phyloP scores from a whole-genome alignment of 2,113 vertebrate species.

The Pseudonaja textilis region DNA sequence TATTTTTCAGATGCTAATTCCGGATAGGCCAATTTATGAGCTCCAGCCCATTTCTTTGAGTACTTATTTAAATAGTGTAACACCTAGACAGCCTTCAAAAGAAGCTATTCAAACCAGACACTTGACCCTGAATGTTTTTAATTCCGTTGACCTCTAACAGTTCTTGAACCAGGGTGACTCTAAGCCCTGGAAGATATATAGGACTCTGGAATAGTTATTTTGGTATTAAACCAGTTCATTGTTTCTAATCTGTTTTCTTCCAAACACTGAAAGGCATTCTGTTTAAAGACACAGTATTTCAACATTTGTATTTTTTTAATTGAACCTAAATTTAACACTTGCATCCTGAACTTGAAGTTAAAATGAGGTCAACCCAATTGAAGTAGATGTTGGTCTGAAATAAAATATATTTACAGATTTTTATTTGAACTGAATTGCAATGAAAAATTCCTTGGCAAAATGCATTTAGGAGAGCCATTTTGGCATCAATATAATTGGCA shows the following conservation, averaged over 20 bases:
- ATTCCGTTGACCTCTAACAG: background rate
- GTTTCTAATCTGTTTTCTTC: background rate
- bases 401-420: constrained; percentile 5
- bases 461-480: background rate
- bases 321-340: background rate
- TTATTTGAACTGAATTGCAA: background rate
- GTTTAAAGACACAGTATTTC: background rate
- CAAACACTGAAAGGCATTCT: background rate
- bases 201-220: background rate
- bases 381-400: background rate
- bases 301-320: background rate
- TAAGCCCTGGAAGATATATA: background rate
- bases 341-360: background rate
- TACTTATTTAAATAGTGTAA: background rate
- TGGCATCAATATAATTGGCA: background rate
- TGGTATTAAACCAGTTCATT: background rate
- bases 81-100: background rate
- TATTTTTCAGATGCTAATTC: background rate
- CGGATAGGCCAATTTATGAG: background rate
- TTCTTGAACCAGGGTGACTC: background rate
- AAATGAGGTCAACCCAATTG: background rate
- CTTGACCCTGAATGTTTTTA: background rate
- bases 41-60: background rate
- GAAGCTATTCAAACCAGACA: background rate
- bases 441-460: constrained; percentile 3